Percentiles rank a stretch among this genome's conserved stretches.
Evolutionary conservation across 2,797 vertebrate genomes (phyloP).

Genomic region (Taeniopygia guttata): DNA sequence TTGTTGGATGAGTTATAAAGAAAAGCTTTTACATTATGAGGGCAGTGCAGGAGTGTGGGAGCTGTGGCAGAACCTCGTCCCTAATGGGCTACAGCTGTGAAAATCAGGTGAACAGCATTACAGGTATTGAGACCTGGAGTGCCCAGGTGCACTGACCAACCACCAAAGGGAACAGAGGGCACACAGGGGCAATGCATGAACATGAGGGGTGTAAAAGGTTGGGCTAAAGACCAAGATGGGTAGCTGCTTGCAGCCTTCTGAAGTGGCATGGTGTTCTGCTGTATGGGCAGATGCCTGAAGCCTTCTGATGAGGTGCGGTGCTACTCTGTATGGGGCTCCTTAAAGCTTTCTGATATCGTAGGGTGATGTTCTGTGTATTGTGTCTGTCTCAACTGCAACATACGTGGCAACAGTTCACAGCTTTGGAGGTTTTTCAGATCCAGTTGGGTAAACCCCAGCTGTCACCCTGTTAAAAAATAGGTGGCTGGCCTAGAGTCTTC

Average conservation of each 20-base stretch:
- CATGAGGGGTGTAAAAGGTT: background rate
- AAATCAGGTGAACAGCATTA: background rate
- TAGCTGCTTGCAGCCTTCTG: background rate
- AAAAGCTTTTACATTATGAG: background rate
- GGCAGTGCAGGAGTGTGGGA: background rate
- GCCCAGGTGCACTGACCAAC: background rate
- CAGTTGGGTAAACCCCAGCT: background rate
- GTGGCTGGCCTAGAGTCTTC: background rate
- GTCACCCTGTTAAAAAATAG: background rate
- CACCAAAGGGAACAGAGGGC: background rate
- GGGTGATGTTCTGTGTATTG: rapidly evolving
- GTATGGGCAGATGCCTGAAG: background rate
- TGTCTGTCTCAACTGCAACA: too few relatives aligned
- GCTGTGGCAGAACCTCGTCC: background rate
- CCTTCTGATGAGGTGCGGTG: background rate
- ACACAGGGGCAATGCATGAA: too few relatives aligned
- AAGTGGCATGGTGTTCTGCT: rapidly evolving
- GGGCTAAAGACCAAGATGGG: background rate
- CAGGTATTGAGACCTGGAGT: background rate
- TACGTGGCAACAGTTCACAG: background rate
- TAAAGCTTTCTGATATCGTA: background rate
- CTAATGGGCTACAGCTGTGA: background rate
- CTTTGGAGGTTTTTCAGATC: background rate
- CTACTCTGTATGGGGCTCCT: background rate
- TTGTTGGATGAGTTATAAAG: background rate